A percentile compares a stretch with the other conserved stretches of the same genome.
These are phyloP conservation scores for Toxotes jaculatrix DNA, from an alignment of 2,113 vertebrate species.

Conservation along the genomic window DNA sequence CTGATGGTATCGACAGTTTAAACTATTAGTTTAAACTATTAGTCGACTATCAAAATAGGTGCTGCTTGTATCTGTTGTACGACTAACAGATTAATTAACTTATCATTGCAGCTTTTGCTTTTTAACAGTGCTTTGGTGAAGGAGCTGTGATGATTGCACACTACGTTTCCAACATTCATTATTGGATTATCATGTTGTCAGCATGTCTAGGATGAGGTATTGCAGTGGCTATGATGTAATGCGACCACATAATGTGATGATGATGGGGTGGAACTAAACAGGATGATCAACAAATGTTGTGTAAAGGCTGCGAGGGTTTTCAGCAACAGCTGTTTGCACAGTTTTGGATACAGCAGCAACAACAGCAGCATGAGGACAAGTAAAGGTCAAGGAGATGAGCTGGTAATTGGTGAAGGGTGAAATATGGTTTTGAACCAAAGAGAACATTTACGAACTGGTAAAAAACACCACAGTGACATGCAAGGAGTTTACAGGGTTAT, in stretches of 20 bases:
- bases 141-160: slow-evolving; percentile 20
- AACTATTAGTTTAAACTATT: not conserved
- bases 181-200: slow-evolving; percentile 57
- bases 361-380: slow-evolving; percentile 1
- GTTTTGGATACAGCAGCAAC: slow-evolving; percentile 9
- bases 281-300: slow-evolving; percentile 47
- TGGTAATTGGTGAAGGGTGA: slow-evolving; percentile 35
- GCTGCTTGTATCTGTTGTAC: not conserved
- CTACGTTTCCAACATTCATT: slow-evolving; percentile 28
- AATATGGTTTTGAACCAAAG: slow-evolving; percentile 6
- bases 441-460: not conserved
- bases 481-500: not conserved
- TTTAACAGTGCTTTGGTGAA: not conserved
- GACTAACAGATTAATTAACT: not conserved
- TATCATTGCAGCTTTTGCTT: not conserved
- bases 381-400: slow-evolving; percentile 51
- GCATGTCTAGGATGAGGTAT: slow-evolving; percentile 52
- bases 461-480: not conserved
- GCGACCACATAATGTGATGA: slow-evolving; percentile 64
- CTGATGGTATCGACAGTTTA: not conserved
- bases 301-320: slow-evolving; percentile 27
- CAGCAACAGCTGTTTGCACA: not conserved
- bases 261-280: slow-evolving; percentile 43
- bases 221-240: slow-evolving; percentile 53
- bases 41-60: not conserved